Evolutionary conservation across 2,797 vertebrate species (phyloP), one percentile per base, ranked within the genome.

Genomic region (Protosalanx chinensis): DNA sequence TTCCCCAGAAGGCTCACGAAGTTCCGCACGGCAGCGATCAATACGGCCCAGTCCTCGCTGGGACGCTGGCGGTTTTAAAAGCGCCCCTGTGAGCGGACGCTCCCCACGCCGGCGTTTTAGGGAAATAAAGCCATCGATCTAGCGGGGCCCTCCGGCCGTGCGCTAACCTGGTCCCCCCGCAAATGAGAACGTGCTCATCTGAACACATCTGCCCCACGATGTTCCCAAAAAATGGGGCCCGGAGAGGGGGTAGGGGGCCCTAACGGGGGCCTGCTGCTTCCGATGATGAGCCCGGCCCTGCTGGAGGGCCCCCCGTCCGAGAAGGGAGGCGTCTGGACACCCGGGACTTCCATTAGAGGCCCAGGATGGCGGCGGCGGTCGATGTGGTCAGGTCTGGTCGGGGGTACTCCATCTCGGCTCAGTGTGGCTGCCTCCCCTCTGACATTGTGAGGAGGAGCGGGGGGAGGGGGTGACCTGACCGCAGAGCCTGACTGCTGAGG

Each of bases 101-200:
- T 90, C 89, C 64, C 89, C 87, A 88, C 6, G 88, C 71, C 7
- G 29, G 85, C 87, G 85, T 91, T 92, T 92, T 91, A 92, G 90
- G 91, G 90, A 93, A 92, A 93, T 93, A 91, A 91, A 90, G 88
- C 81, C 87, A 93, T 93, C 86, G 91, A 93, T 92, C 90, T 80
- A 79, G 76, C 58, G 12, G 41, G 77, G 86, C 85, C 87, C 79
- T 87, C 91, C 83, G 88, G 83, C 81, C 66, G 89, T 79, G 89
- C 84, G 85, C 91, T 91, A 93, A 91, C 90, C 90, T 86, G 90
- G 87, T 23, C 8, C 58, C 79, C 70, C 80, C 66, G 56, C 87
- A 90, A 91, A 93, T 92, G 88, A 90, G 89, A 92, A 89, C 83
- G 84, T 89, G 85, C 83, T 86, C 86, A 89, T 90, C 86, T 87